Conservation (phyloP, 2,113 vertebrate genomes). For the Dromas ardeola region DNA sequence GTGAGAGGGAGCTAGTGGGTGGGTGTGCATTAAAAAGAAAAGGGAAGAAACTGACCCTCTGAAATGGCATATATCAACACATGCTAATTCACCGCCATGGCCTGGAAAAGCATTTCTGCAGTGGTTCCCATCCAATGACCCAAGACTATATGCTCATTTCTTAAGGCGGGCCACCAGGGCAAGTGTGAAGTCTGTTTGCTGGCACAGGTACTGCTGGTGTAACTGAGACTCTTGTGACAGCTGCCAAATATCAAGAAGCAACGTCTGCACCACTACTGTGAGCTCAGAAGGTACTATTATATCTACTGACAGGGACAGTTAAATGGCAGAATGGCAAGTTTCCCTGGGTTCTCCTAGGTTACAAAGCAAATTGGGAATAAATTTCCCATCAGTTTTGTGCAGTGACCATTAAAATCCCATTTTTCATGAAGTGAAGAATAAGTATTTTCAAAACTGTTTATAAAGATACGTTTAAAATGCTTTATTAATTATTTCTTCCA, state of each 20-base stretch:
- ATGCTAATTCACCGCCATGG: neutral
- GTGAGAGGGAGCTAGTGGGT: neutral
- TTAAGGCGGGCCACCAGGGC: neutral
- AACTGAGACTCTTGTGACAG: neutral
- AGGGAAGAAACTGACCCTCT: fast-evolving
- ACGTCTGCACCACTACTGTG: no score
- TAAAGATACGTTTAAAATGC: neutral
- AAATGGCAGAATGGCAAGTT: neutral
- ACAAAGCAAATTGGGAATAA: neutral
- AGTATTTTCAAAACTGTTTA: neutral
- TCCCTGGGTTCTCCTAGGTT: neutral
- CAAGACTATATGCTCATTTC: neutral
- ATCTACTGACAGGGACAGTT: neutral
- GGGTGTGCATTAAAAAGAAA: neutral
- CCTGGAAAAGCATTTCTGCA: neutral
- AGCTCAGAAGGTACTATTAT: neutral
- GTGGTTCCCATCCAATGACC: neutral
- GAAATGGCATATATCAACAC: neutral
- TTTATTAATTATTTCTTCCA: neutral
- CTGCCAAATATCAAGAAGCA: neutral
- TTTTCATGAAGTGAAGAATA: neutral
- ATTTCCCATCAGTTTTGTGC: neutral
- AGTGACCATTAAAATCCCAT: neutral
- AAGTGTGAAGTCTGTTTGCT: neutral
- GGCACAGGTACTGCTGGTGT: neutral